These are phyloP conservation scores for Julus scanicus DNA, from an alignment of 2,888 invertebrate genomes.

Conservation along the genomic window DNA sequence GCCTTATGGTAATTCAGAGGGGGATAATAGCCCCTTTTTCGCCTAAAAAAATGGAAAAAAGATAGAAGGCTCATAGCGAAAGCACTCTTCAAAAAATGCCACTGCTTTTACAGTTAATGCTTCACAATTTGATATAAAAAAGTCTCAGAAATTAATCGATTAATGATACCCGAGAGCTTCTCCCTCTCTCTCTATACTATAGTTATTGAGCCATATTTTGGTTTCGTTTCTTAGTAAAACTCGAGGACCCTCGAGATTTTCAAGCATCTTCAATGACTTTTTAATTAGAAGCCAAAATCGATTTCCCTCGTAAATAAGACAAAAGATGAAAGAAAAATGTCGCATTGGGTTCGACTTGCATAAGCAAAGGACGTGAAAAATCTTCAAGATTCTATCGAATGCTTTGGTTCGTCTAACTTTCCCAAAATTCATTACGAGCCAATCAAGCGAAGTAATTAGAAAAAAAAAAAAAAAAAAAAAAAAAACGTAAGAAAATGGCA, in stretches of 20 bases:
- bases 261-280: constrained; percentile 37
- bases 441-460: constrained; percentile 28
- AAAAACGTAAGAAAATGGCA: constrained; percentile 4
- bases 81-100: constrained; percentile 20
- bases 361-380: not conserved
- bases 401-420: not conserved
- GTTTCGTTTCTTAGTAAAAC: not conserved
- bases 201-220: not conserved
- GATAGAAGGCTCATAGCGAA: not conserved
- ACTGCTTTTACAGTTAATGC: constrained; percentile 35
- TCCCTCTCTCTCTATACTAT: not conserved
- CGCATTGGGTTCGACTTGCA: not conserved
- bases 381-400: not conserved
- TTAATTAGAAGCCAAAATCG: not conserved
- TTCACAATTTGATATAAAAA: constrained; percentile 27
- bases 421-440: constrained; percentile 36
- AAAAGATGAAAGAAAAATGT: constrained; percentile 12
- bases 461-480: constrained; percentile 27
- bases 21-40: not conserved
- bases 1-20: not conserved
- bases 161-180: constrained; percentile 16
- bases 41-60: not conserved
- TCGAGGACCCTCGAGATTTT: not conserved
- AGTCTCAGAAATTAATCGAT: constrained; percentile 18
- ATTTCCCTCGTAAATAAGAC: not conserved